Evolutionary conservation across 2,113 vertebrate species (phyloP).

Genomic region (Dissostichus mawsoni): DNA sequence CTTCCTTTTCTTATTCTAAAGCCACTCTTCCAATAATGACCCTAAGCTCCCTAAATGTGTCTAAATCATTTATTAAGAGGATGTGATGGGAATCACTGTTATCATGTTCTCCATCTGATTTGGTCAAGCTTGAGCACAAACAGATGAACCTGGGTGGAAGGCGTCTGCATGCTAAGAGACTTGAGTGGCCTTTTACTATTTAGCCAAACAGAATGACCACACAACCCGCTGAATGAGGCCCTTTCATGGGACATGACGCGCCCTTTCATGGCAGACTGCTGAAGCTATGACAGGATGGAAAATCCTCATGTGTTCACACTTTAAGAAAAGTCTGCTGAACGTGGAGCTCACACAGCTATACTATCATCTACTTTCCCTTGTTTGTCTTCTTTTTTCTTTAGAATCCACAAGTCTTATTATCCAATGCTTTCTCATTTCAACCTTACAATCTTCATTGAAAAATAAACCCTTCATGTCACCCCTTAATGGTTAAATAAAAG

Average conservation of each 20-base stretch:
- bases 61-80: conserved; percentile 21
- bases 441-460: not conserved
- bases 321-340: conserved; percentile 11
- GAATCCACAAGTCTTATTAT: not conserved
- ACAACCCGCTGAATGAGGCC: conserved; percentile 61
- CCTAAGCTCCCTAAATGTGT: not conserved
- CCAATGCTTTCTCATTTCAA: not conserved
- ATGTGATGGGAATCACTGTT: conserved; percentile 10
- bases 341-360: not conserved
- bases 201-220: conserved; percentile 58
- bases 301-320: conserved; percentile 23
- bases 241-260: conserved; percentile 75
- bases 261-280: conserved; percentile 74
- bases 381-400: not conserved
- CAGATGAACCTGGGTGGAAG: conserved; percentile 29
- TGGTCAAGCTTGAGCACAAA: conserved; percentile 24
- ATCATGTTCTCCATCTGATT: conserved; percentile 38
- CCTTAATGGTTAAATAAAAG: not conserved
- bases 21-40: not conserved
- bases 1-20: not conserved
- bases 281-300: conserved; percentile 40
- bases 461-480: not conserved
- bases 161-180: conserved; percentile 74
- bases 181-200: conserved; percentile 65
- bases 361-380: not conserved